Percentiles rank a stretch among this genome's conserved stretches.
Evolutionary conservation across 2,797 vertebrate species (phyloP).

Genomic region (Arrhamphus sclerolepis): DNA sequence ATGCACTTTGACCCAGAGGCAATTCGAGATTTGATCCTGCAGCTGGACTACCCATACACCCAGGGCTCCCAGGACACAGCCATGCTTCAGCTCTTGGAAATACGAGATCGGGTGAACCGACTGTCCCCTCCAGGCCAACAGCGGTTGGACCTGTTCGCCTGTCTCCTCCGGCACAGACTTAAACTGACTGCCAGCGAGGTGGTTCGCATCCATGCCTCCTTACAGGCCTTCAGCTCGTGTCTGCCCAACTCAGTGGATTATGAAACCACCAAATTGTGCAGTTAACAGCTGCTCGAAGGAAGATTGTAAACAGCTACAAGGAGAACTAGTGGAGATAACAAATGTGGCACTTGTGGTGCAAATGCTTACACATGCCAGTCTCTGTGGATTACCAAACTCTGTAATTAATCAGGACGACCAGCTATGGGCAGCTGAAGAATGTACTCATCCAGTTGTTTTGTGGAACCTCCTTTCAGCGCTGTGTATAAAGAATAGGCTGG

Average conservation of each 20-base stretch:
- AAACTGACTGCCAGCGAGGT: slow-evolving; percentile 95
- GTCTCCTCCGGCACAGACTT: slow-evolving; percentile 93
- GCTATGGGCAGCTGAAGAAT: slow-evolving; percentile 65
- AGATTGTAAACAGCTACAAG: slow-evolving; percentile 17
- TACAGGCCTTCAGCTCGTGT: slow-evolving; percentile 92
- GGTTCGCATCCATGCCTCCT: slow-evolving; percentile 91
- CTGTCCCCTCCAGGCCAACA: slow-evolving; percentile 92
- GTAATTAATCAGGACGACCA: slow-evolving; percentile 39
- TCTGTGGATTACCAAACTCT: slow-evolving; percentile 53
- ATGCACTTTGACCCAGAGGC: slow-evolving; percentile 98
- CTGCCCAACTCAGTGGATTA: slow-evolving; percentile 95
- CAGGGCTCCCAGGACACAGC: slow-evolving; percentile 96
- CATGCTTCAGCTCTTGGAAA: slow-evolving; percentile 92
- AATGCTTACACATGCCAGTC: slow-evolving; percentile 37
- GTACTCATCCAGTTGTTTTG: slow-evolving; percentile 59
- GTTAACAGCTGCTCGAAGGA: slow-evolving; percentile 83
- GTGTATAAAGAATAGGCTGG: slow-evolving; percentile 36
- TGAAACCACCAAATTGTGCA: slow-evolving; percentile 97
- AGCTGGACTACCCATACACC: slow-evolving; percentile 96
- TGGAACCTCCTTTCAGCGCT: slow-evolving; percentile 51
- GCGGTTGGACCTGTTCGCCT: slow-evolving; percentile 92
- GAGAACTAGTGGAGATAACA: slow-evolving; percentile 29
- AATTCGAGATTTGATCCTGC: slow-evolving; percentile 94
- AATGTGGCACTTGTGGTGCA: slow-evolving; percentile 25
- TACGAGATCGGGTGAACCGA: slow-evolving; percentile 93